phyloP scores from a whole-genome alignment of 2,888 invertebrate genomes.

The Myathropa florea region DNA sequence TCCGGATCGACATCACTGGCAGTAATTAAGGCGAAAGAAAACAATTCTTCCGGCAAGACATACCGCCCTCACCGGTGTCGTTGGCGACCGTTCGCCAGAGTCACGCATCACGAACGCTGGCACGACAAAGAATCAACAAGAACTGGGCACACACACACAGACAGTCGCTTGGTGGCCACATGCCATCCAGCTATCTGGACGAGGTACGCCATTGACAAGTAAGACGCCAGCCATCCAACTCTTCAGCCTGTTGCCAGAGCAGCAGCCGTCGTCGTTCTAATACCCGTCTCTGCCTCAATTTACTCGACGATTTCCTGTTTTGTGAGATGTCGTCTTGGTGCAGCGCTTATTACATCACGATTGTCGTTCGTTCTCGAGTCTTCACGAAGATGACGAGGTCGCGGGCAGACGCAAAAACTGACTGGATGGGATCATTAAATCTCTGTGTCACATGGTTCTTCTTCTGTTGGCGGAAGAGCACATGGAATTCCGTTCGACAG shows the following conservation, averaged over 20 bases:
- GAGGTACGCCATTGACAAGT: constrained; percentile 37
- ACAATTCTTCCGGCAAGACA: constrained; percentile 52
- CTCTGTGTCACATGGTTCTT: constrained; percentile 55
- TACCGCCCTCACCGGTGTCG: not conserved
- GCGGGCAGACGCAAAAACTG: constrained; percentile 57
- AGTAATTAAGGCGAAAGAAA: constrained; percentile 50
- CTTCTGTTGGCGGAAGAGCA: constrained; percentile 33
- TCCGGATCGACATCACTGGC: not conserved
- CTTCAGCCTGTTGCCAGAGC: constrained; percentile 25
- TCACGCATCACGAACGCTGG: constrained; percentile 50
- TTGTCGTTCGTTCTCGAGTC: constrained; percentile 22
- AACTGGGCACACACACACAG: not conserved
- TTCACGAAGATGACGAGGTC: constrained; percentile 12
- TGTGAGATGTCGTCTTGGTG: constrained; percentile 40
- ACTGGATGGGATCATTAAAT: constrained; percentile 67
- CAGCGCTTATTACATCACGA: constrained; percentile 65
- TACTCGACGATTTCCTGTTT: constrained; percentile 55
- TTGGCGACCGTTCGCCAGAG: constrained; percentile 1
- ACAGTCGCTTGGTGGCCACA: not conserved
- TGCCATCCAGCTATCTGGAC: constrained; percentile 1
- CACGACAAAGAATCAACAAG: not conserved
- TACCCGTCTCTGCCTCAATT: constrained; percentile 40
- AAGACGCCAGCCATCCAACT: constrained; percentile 29
- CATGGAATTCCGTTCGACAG: constrained; percentile 31
- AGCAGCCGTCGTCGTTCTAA: constrained; percentile 32